Evolutionary conservation across 2,797 vertebrate genomes (phyloP).

Genomic region (Erpetoichthys calabaricus): DNA sequence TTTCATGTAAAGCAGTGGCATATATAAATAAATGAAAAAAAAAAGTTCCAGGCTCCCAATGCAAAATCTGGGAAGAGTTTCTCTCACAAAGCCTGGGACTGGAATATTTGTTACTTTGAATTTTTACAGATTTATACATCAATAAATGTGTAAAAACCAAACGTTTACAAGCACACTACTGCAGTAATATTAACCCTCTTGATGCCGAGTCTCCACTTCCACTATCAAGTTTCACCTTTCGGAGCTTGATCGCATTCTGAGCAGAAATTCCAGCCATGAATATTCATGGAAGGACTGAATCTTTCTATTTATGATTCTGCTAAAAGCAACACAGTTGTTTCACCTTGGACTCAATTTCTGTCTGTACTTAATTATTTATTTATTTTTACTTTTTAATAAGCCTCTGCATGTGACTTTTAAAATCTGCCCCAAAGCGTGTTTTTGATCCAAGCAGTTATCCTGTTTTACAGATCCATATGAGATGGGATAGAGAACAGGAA

Average conservation of each 20-base stretch:
- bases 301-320: no score
- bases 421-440: no score
- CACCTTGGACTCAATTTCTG: conserved; percentile 26
- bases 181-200: conserved; percentile 29
- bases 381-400: conserved; percentile 12
- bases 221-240: conserved; percentile 1
- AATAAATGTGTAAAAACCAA: conserved; percentile 30
- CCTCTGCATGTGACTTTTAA: no score
- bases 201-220: conserved; percentile 25
- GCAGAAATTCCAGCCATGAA: conserved; percentile 20
- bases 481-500: no score
- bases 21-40: no score
- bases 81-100: no score
- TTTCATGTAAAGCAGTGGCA: no score
- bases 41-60: no score
- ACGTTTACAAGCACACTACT: conserved; percentile 49
- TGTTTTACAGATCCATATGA: no score
- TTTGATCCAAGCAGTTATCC: no score
- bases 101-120: conserved; percentile 3
- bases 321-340: conserved; percentile 12
- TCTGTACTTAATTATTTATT: not conserved
- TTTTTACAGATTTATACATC: conserved; percentile 32
- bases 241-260: conserved; percentile 25
- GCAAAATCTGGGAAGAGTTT: no score
- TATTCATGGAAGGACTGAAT: no score